Evolutionary conservation across 1,140 invertebrate genomes (phyloP), one percentile per base, ranked within the genome.

Genomic region (Zeugodacus cucurbitae): DNA sequence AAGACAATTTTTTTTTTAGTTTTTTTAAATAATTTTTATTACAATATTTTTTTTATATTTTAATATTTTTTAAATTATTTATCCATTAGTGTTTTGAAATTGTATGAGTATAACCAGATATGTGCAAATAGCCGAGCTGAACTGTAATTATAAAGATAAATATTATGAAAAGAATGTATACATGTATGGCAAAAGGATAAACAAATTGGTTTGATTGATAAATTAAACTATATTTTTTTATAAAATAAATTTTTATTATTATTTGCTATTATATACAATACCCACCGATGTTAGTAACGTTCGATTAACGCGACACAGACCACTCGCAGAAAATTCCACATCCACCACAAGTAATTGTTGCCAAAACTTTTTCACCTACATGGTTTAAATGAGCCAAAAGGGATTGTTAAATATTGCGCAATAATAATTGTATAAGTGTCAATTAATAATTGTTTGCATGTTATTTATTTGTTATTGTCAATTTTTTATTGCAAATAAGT

Each of bases 51-150:
- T 4, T 54, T 3, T 54, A 54, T 20, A 54, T 54, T 3, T 17
- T 0, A 54, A 29, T 87, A 20, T 8, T 34, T 14, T 34, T 82
- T 41, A 48, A 11, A 7, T 54, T 29, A 10, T 48, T 48, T 89
- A 93, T 4, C 92, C 93, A 87, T 95, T 94, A 54, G 94, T 94
- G 91, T 93, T 95, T 93, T 96, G 95, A 88, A 96, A 96, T 90
- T 96, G 96, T 90, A 96, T 95, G 22, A 96, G 92, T 89, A 96
- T 96, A 0, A 96, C 96, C 88, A 96, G 92, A 91, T 96, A 96
- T 0, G 96, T 96, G 0, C 96, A 96, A 1, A 96, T 96, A 20
- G 95, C 95, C 14, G 95, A 95, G 0, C 95, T 94, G 54, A 96
- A 95, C 96, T 96, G 92, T 74, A 90, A 89, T 90, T 0, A 62